Base-by-base conservation (phyloP, 2,113 vertebrate genomes). In the Struthidea cinerea region DNA sequence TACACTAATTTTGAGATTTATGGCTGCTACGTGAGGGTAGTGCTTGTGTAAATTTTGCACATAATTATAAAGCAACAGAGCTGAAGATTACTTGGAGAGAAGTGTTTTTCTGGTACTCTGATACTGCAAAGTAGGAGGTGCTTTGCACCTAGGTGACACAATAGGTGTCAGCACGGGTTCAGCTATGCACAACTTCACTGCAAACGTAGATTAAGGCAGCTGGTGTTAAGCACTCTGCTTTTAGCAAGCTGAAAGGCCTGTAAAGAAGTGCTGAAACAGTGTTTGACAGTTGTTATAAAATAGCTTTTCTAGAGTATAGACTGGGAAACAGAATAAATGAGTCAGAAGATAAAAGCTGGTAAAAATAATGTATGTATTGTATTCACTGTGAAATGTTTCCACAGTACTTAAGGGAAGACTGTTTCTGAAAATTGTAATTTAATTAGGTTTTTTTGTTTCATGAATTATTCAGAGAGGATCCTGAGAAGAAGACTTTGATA, bases 151-250 rank as follows among this genome's bases (percentile, higher is more conserved):
- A n/a, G n/a, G n/a, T n/a, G n/a, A 81, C 71, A 87, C 90, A 89
- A 94, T 81, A 95, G 94, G 92, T 95, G 94, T 93, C 96, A 96
- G 93, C 68, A 94, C 35, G 74, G 64, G 27, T 91, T 94, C 90
- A 94, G 71, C 47, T 84, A 46, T 74, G 61, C 70, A 57, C 27
- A 56, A 2, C 75, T 84, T 79, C 39, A 6, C 65, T 89, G 64
- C 47, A 88, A 77, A 59, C 2, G 2, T 13, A 42, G 69, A 69
- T 39, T 28, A 44, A 67, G 55, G 46, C n/a, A 88, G 65, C 35
- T 57, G 35, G 33, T 42, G 24, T 76, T 79, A 57, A 76, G 41
- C 22, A 21, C 55, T 77, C 6, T 35, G 12, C 30, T 60, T 83
- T 70, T 33, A 71, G 52, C 35, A 41, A 84, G 37, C 10, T 13